Base-by-base conservation (phyloP, 2,888 invertebrate species). In the Azorinus chamasolen region DNA sequence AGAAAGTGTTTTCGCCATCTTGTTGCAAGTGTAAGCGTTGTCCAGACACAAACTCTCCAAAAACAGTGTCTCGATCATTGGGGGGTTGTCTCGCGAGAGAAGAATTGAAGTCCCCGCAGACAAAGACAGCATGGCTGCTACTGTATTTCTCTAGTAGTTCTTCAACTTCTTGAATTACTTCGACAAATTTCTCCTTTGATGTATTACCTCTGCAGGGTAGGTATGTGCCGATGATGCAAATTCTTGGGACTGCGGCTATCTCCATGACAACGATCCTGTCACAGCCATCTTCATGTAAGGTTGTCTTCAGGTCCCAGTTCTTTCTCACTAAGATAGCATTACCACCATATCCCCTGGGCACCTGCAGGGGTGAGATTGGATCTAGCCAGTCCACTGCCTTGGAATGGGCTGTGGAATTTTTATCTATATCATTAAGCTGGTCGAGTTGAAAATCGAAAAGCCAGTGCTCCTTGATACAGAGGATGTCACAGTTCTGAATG, bases 321-420 rank as follows among this genome's bases (percentile, higher is more conserved):
- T 18, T 53, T 4, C n/a, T 53, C 8, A n/a, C 24, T 16, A 53
- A 24, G 27, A 53, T 53, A n/a, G 53, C 18, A 16, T 25, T 22
- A 27, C 53, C 53, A 8, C 53, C 53, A 53, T 22, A 53, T 25
- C 53, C 53, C n/a, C 53, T 53, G 12, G 53, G 53, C n/a, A 53
- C 24, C 27, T 53, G 53, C 27, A 24, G n/a, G 6, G 53, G 25
- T n/a, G 53, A 16, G 18, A 53, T 53, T 12, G 53, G 53, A 25
- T 53, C 32, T n/a, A n/a, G n/a, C 22, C n/a, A 25, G 27, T 53
- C 53, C n/a, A 53, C 53, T 6, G 53, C 18, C n/a, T 53, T 53
- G 32, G 32, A 4, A 32, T 32, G 32, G 32, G 10, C 32, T 32
- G 32, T 32, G 10, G 10, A 32, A 10, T 32, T 32, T 4, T 10